Evolutionary conservation across 2,113 vertebrate genomes (phyloP), one percentile per base, ranked within the genome.

Genomic region (Coturnix japonica): DNA sequence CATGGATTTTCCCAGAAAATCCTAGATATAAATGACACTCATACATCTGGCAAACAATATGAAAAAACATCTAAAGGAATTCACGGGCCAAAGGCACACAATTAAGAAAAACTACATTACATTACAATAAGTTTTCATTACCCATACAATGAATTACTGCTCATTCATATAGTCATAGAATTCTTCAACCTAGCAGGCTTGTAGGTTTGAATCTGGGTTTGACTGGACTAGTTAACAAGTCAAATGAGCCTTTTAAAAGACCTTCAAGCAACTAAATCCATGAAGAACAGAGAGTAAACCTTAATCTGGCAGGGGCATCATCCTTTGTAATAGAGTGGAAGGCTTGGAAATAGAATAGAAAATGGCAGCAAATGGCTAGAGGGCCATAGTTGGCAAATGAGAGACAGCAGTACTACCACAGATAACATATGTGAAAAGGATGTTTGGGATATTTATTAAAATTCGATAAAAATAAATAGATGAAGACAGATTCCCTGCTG

Each of bases 101-200:
- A 78, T 54, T 54, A 87, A 44, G 66, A 11, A 33, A n/a, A n/a
- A n/a, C n/a, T n/a, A n/a, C n/a, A n/a, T n/a, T n/a, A n/a, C n/a
- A n/a, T n/a, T n/a, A n/a, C n/a, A n/a, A n/a, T n/a, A n/a, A n/a
- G 15, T 87, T 91, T 54, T 91, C 11, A 5, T 37, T 85, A 28
- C 76, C 56, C 72, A 54, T 74, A 60, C 60, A 80, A 41, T 79
- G 69, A 87, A 79, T 89, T 87, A 93, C 53, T 66, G 41, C 19
- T 80, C 63, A 91, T 76, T 91, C 60, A 76, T 22, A 71, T 46
- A 70, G 17, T 76, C 76, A 85, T 31, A 43, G 90, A 90, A 93
- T 47, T 51, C 79, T 80, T 70, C 80, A 92, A 75, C 64, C 20
- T 87, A 47, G 37, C 53, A 54, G 28, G 28, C 15, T 30, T 53